These are phyloP conservation scores for Xestia rhomboidea DNA, from an alignment of 2,888 invertebrate species.

Conservation along the genomic window DNA sequence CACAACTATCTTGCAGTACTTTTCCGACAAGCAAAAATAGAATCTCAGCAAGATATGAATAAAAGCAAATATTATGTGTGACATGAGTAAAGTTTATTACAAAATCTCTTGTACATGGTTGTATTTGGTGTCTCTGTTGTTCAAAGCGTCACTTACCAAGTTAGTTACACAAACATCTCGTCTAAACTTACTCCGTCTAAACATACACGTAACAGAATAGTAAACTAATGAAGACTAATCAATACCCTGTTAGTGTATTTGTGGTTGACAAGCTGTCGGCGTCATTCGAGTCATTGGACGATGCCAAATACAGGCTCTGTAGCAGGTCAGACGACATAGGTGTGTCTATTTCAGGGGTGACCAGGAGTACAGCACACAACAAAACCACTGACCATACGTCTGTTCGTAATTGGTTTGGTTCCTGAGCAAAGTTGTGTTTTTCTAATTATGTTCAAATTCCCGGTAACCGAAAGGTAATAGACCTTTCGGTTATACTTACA, in stretches of 20 bases:
- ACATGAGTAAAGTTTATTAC: not conserved
- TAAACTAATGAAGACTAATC: slow-evolving; percentile 45
- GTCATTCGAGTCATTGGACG: slow-evolving; percentile 20
- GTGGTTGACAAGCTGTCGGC: slow-evolving; percentile 46
- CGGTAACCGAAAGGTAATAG: no score
- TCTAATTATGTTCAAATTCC: not conserved
- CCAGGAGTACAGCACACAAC: not conserved
- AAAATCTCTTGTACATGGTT: not conserved
- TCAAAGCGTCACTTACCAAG: not conserved
- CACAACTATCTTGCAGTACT: not conserved
- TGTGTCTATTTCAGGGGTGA: not conserved
- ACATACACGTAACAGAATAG: slow-evolving; percentile 25
- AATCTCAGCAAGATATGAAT: not conserved
- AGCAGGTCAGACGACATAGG: not conserved
- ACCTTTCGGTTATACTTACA: not conserved
- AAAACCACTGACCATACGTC: not conserved
- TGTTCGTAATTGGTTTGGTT: not conserved
- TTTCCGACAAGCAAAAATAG: not conserved
- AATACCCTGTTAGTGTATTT: slow-evolving; percentile 40
- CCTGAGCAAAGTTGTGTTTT: not conserved
- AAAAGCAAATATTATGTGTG: not conserved
- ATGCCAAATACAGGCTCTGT: slow-evolving; percentile 2
- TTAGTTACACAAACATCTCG: slow-evolving; percentile 2
- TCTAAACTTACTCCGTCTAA: slow-evolving; percentile 8
- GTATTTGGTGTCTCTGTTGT: not conserved